Conservation (phyloP, 2,797 vertebrate genomes). For the Argya squamiceps region DNA sequence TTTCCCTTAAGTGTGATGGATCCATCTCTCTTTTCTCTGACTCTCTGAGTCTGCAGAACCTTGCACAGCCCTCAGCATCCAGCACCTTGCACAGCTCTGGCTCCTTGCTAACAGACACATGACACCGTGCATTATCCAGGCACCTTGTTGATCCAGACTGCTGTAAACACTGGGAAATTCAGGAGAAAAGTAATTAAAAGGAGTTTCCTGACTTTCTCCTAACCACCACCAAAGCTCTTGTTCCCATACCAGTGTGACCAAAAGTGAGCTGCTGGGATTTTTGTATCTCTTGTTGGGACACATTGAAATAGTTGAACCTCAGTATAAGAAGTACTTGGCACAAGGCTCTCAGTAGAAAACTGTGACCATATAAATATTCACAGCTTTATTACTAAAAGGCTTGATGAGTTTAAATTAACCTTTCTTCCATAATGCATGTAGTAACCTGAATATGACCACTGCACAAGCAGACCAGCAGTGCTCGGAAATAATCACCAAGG, state of each 20-base stretch:
- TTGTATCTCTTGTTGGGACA: not conserved
- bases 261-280: not conserved
- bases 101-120: rapidly evolving
- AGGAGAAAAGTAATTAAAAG: not conserved
- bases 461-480: not conserved
- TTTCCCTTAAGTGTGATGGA: not conserved
- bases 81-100: rapidly evolving
- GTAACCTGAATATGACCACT: not conserved
- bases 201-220: not conserved
- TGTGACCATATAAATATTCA: not conserved
- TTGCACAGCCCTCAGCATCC: rapidly evolving
- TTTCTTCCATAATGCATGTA: not conserved
- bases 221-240: not conserved
- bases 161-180: not conserved
- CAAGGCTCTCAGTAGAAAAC: not conserved
- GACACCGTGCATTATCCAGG: not conserved
- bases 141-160: not conserved
- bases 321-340: not conserved
- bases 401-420: not conserved
- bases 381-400: not conserved
- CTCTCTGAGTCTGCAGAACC: not conserved
- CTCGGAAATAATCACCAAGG: not conserved
- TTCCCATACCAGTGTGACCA: not conserved
- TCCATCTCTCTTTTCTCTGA: not conserved
- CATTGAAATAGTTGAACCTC: not conserved